A percentile compares a stretch with the other conserved stretches of the same genome.
phyloP scores from a whole-genome alignment of 2,113 vertebrate species.

The Rhinolophus ferrumequinum region DNA sequence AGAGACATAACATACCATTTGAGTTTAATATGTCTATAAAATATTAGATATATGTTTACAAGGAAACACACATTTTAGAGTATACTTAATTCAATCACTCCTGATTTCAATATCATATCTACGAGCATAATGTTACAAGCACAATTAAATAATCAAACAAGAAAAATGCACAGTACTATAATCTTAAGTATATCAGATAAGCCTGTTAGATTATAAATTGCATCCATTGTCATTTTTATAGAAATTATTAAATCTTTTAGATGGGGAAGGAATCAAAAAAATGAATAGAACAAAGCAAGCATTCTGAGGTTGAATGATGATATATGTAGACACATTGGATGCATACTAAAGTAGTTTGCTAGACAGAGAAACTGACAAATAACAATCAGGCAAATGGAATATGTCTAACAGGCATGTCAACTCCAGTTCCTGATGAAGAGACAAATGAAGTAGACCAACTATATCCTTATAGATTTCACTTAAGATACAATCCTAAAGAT shows the following conservation, averaged over 20 bases:
- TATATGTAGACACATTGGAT: background rate
- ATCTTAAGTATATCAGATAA: background rate
- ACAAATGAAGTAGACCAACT: background rate
- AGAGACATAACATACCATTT: background rate
- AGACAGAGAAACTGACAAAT: conserved; percentile 27
- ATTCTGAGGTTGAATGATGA: background rate
- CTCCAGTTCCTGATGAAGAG: background rate
- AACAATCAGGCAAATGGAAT: conserved; percentile 27
- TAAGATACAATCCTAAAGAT: background rate
- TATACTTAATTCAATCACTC: background rate
- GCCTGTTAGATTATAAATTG: background rate
- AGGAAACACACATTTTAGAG: background rate
- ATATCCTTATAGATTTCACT: background rate
- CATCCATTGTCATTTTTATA: background rate
- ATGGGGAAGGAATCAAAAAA: conserved; percentile 37
- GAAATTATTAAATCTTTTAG: background rate
- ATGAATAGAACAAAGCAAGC: background rate
- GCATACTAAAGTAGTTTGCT: conserved; percentile 29
- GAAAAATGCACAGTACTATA: background rate
- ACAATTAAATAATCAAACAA: conserved; percentile 12
- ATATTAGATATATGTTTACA: background rate
- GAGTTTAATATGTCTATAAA: background rate
- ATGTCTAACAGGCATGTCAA: background rate
- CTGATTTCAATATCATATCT: background rate
- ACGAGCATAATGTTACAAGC: background rate